Evolutionary conservation across 2,113 vertebrate species (phyloP).

Genomic region (Malaclemys terrapin): DNA sequence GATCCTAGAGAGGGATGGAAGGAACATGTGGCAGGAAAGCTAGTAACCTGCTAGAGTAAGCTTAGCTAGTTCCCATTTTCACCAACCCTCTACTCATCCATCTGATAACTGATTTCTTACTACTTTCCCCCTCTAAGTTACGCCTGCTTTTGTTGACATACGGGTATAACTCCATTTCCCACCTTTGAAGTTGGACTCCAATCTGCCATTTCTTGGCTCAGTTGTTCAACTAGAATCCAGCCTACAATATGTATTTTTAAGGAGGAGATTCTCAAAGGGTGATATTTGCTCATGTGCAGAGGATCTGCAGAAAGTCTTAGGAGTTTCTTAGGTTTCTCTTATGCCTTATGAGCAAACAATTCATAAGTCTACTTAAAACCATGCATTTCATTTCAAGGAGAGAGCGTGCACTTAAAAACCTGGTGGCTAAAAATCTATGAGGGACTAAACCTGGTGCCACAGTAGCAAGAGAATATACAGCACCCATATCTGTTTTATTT

Average conservation of each 20-base stretch:
- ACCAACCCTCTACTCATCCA: neutral
- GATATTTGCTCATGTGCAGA: neutral
- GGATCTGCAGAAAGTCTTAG: fast-evolving
- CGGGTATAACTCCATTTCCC: neutral
- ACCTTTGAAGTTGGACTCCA: neutral
- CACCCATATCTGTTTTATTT: neutral
- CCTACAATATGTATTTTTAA: neutral
- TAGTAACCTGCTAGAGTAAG: neutral
- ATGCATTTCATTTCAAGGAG: neutral
- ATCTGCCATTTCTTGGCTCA: neutral
- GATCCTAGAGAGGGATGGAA: neutral
- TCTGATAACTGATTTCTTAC: neutral
- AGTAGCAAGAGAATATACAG: neutral
- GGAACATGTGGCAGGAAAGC: neutral
- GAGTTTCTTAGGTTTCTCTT: neutral
- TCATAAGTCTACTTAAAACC: neutral
- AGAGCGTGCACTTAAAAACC: neutral
- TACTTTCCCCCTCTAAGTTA: fast-evolving
- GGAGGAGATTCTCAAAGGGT: neutral
- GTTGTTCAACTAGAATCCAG: neutral
- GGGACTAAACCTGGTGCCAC: neutral
- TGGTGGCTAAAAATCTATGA: conserved; percentile 37
- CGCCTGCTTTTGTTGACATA: neutral
- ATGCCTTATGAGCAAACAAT: neutral
- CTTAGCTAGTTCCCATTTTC: neutral